Conservation (phyloP, 2,888 invertebrate species). For the Hesperia comma region DNA sequence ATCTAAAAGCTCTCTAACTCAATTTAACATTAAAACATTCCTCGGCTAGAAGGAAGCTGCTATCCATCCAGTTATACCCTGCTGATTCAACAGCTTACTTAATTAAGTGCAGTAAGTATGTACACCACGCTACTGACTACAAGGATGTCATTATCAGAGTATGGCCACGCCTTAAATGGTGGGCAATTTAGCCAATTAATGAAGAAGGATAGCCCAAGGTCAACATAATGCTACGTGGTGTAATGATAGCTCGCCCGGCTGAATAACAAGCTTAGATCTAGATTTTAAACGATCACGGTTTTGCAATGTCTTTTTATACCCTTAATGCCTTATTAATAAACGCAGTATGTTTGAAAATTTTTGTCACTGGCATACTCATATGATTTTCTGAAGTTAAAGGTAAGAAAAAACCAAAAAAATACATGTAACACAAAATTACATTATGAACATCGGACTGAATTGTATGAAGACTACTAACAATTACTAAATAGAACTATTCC, state of each 20-base stretch:
- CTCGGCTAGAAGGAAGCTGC: no score
- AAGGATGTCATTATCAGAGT: constrained; percentile 70
- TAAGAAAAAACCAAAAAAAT: no score
- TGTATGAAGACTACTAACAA: no score
- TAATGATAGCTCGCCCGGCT: constrained; percentile 35
- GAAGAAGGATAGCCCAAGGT: constrained; percentile 70
- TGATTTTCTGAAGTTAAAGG: no score
- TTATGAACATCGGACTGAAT: no score
- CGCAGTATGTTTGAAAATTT: no score
- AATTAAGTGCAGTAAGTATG: constrained; percentile 56
- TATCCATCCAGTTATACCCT: constrained; percentile 9
- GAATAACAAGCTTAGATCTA: constrained; percentile 37
- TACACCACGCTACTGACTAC: constrained; percentile 48
- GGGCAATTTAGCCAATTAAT: constrained; percentile 74
- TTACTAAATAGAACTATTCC: no score
- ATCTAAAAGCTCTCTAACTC: no score
- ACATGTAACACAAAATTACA: no score
- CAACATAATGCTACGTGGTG: constrained; percentile 52
- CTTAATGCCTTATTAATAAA: no score
- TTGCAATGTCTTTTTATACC: background rate
- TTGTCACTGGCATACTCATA: no score
- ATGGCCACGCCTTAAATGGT: constrained; percentile 68
- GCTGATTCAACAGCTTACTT: constrained; percentile 28
- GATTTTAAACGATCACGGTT: constrained; percentile 11
- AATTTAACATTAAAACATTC: no score